Evolutionary conservation across 2,797 vertebrate genomes (phyloP).

Genomic region (Emys orbicularis): DNA sequence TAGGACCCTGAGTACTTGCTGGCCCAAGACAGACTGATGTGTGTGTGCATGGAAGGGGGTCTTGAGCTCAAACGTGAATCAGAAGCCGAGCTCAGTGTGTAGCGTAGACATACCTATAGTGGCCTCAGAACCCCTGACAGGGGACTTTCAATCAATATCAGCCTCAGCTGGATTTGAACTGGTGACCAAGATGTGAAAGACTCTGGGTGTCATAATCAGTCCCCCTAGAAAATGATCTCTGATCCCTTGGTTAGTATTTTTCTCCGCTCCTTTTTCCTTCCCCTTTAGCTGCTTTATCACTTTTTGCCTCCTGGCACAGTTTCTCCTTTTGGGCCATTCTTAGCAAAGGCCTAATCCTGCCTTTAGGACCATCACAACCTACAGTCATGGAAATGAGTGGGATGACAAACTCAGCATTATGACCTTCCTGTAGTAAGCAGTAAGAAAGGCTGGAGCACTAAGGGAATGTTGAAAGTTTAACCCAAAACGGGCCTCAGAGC

Average conservation of each 20-base stretch:
- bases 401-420: not conserved
- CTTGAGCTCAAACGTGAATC: too few species aligned
- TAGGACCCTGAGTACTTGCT: too few species aligned
- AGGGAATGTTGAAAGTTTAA: not conserved
- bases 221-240: constrained; percentile 21
- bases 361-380: too few species aligned
- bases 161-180: constrained; percentile 28
- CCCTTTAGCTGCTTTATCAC: too few species aligned
- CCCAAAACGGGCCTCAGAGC: not conserved
- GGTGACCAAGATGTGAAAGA: not conserved
- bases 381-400: too few species aligned
- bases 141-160: constrained; percentile 49
- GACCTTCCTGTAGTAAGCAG: not conserved
- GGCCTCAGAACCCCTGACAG: constrained; percentile 32
- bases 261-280: not conserved
- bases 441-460: not conserved
- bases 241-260: not conserved
- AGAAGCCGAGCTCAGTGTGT: too few species aligned
- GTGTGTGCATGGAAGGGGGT: too few species aligned
- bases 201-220: constrained; percentile 48
- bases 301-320: not conserved
- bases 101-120: too few species aligned
- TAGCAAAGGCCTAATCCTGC: not conserved
- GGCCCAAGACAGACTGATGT: too few species aligned
- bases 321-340: not conserved